phyloP scores from a whole-genome alignment of 2,888 invertebrate species.

The Electrophaes corylata region DNA sequence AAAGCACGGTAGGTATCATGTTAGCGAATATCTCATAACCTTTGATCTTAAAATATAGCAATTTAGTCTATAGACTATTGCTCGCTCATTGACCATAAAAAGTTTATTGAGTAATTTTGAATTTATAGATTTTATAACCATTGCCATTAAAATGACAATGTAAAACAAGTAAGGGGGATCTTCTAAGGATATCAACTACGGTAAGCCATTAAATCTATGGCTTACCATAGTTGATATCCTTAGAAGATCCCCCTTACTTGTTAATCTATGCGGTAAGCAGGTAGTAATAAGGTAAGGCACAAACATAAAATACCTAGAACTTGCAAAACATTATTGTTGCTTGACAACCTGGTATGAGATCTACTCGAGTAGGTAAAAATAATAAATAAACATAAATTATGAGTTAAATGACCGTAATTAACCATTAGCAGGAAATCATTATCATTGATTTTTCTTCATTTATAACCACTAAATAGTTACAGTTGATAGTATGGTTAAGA shows the following conservation, averaged over 20 bases:
- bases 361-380: not conserved
- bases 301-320: not conserved
- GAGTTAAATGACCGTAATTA: not conserved
- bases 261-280: not conserved
- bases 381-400: not conserved
- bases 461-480: too few species aligned
- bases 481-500: too few species aligned
- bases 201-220: too few species aligned
- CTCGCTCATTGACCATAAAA: conserved; percentile 18
- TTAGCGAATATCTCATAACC: conserved; percentile 29
- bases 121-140: not conserved
- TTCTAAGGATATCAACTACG: not conserved
- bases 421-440: not conserved
- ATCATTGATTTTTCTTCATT: not conserved
- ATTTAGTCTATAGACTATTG: conserved; percentile 13
- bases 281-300: not conserved
- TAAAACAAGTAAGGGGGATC: not conserved
- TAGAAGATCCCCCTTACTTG: too few species aligned
- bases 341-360: not conserved
- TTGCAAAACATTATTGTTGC: not conserved
- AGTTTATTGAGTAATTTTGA: conserved; percentile 17
- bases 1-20: not conserved
- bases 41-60: conserved; percentile 26
- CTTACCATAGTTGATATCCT: too few species aligned
- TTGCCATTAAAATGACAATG: not conserved